Evolutionary conservation across 37 sponge, comb jelly and placozoan genomes (phyloP).

Genomic region (Petrosia ficiformis): DNA sequence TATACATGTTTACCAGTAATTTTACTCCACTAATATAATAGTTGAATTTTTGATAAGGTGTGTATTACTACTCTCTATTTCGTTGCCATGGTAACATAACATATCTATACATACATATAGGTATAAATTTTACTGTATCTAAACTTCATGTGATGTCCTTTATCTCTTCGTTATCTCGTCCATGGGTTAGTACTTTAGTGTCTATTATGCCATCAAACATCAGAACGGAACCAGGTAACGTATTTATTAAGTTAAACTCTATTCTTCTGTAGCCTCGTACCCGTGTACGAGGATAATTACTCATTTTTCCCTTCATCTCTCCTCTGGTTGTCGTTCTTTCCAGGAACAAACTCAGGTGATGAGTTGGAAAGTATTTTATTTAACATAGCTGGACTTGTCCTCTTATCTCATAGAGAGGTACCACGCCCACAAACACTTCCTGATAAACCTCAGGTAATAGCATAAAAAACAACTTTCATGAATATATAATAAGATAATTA

Average conservation of each 20-base stretch:
- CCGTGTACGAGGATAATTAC: too few relatives aligned
- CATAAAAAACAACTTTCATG: too few relatives aligned
- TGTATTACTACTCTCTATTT: too few relatives aligned
- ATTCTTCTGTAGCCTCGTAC: background rate
- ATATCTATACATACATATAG: too few relatives aligned
- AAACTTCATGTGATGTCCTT: constrained; percentile 32
- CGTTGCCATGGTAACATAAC: too few relatives aligned
- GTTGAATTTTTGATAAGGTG: too few relatives aligned
- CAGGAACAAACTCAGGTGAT: background rate
- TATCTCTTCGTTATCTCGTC: constrained; percentile 16
- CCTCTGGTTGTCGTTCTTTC: background rate
- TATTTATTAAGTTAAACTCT: background rate
- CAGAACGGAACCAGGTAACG: constrained; percentile 27
- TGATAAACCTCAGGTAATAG: constrained; percentile 1
- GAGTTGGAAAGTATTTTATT: constrained; percentile 34
- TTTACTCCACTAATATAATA: too few relatives aligned
- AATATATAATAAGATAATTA: too few relatives aligned
- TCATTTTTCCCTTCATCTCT: background rate
- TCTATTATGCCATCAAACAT: constrained; percentile 44
- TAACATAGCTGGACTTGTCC: constrained; percentile 61
- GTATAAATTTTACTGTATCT: too few relatives aligned
- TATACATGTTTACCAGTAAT: too few relatives aligned
- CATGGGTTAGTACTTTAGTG: constrained; percentile 35
- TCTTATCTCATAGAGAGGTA: constrained; percentile 63
- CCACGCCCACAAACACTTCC: background rate